Evolutionary conservation across 2,888 invertebrate genomes (phyloP).

Genomic region (Pterostichus niger): DNA sequence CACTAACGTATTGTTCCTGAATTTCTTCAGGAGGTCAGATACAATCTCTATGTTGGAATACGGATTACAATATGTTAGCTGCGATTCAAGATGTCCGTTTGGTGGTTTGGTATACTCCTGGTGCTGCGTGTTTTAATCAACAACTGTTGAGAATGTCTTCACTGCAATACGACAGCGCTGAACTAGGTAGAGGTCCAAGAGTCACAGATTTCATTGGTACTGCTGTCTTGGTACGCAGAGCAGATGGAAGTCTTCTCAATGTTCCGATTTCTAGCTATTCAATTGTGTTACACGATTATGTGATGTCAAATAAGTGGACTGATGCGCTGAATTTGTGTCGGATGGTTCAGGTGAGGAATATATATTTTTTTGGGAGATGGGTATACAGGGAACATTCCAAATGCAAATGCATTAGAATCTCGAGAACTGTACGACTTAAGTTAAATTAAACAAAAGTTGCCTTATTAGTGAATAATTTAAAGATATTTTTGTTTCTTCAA

Average conservation of each 20-base stretch:
- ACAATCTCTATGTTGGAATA: constrained; percentile 84
- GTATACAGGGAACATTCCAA: no score
- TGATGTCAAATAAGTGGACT: constrained; percentile 89
- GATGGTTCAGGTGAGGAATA: constrained; percentile 72
- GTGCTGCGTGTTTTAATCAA: constrained; percentile 85
- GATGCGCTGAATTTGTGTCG: constrained; percentile 90
- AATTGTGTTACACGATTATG: constrained; percentile 80
- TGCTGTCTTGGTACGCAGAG: constrained; percentile 89
- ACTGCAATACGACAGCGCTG: constrained; percentile 80
- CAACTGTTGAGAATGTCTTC: constrained; percentile 83
- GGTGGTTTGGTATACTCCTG: constrained; percentile 90
- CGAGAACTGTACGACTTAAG: no score
- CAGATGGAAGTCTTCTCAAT: constrained; percentile 92
- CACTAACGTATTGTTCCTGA: no score
- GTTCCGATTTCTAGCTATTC: constrained; percentile 86
- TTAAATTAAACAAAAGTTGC: no score
- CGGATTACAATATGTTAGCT: constrained; percentile 87
- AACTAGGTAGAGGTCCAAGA: constrained; percentile 92
- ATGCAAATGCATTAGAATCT: no score
- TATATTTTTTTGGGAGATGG: not conserved
- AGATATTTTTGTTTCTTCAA: no score
- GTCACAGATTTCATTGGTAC: constrained; percentile 91
- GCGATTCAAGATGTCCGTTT: constrained; percentile 89
- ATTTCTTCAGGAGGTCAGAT: constrained; percentile 79
- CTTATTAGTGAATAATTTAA: no score